Evolutionary conservation across 2,888 invertebrate genomes (phyloP), one percentile per base, ranked within the genome.

Genomic region (Oscheius sp.): DNA sequence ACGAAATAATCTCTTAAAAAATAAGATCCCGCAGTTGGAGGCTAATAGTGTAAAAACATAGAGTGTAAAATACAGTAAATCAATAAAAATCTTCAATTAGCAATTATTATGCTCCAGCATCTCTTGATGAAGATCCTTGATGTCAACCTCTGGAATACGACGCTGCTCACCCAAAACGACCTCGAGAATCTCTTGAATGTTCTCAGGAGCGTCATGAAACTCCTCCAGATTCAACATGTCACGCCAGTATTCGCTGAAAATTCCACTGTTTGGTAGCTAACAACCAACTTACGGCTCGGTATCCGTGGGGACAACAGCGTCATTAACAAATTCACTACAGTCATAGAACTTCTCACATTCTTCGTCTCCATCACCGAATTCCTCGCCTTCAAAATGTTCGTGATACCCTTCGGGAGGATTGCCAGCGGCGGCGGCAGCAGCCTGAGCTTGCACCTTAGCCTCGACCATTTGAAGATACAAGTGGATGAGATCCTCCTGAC

Each of bases 121-220:
- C n/a, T n/a, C n/a, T n/a, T n/a, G n/a, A n/a, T n/a, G n/a, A n/a
- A n/a, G n/a, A n/a, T n/a, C n/a, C n/a, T n/a, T n/a, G n/a, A n/a
- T n/a, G n/a, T n/a, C n/a, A n/a, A 41, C 20, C 41, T 41, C 41
- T 14, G 51, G 51, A n/a, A 30, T 14, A 30, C 51, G 51, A 51
- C 51, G 51, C 32, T 30, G 51, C 2, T 51, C 51, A 30, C 51
- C 51, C 2, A 51, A 32, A 30, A 20, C 51, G n/a, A 51, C n/a
- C 20, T 51, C 51, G 2, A 51, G 51, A 22, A 51, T 12, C n/a
- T 51, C 51, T 32, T 51, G 51, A 51, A 26, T 5, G 8, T 30
- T 30, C 14, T 51, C 51, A 6, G 51, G 51, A 51, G 51, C 51
- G n/a, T 51, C 51, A 17, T 51, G 30, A 20, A 17, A 51, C 32